These are phyloP conservation scores for Aspidiotus destructor DNA, from an alignment of 2,888 invertebrate species.

Conservation along the genomic window DNA sequence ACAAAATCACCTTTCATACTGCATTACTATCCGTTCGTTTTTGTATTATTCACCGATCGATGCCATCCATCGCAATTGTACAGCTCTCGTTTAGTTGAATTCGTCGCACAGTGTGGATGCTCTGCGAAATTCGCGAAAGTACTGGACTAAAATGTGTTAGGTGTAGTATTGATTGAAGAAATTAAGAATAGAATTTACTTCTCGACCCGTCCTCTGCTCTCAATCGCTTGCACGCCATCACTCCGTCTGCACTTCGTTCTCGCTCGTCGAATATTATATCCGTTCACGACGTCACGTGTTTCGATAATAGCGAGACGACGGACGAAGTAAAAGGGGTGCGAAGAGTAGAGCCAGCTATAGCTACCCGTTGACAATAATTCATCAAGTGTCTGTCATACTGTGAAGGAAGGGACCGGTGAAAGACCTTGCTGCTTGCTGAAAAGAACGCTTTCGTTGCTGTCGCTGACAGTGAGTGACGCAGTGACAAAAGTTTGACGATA, in stretches of 20 bases:
- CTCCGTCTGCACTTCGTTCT: background rate
- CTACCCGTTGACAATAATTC: constrained; percentile 33
- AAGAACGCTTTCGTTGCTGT: constrained; percentile 16
- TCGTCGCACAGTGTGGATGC: background rate
- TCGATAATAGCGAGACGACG: constrained; percentile 8
- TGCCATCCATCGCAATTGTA: constrained; percentile 3
- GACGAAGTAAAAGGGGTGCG: background rate
- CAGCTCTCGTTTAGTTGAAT: background rate
- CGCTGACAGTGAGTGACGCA: constrained; percentile 33
- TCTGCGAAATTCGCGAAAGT: constrained; percentile 20
- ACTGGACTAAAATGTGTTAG: constrained; percentile 30
- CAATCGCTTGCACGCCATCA: background rate
- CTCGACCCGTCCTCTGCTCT: constrained; percentile 18
- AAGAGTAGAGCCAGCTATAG: background rate
- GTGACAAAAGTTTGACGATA: constrained; percentile 34
- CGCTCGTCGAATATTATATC: constrained; percentile 25
- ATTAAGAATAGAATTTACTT: constrained; percentile 32
- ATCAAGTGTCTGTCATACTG: constrained; percentile 33
- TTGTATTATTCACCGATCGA: background rate
- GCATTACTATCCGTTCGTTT: too few species aligned
- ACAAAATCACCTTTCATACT: too few species aligned
- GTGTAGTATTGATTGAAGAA: constrained; percentile 32
- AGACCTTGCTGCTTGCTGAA: background rate
- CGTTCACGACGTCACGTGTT: constrained; percentile 27
- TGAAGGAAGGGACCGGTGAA: background rate